phyloP scores from a whole-genome alignment of 1,140 invertebrate genomes.

The Bombus pascuorum region DNA sequence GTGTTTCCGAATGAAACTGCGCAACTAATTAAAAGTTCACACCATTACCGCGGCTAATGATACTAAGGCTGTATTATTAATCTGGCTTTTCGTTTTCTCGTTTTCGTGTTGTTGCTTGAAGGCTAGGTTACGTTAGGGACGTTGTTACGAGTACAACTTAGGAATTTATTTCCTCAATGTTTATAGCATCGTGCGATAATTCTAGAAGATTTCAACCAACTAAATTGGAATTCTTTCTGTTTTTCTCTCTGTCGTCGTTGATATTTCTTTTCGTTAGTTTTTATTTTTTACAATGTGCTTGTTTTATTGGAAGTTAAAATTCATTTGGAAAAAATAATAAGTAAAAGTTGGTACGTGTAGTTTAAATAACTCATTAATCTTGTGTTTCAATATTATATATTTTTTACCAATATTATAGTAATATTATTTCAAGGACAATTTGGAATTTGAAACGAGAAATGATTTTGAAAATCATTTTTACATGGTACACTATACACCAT shows the following conservation, averaged over 20 bases:
- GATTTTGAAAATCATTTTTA: neutral
- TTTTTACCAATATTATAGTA: too few relatives aligned
- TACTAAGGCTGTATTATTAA: slow-evolving; percentile 82
- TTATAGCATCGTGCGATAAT: neutral
- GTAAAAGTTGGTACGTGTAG: too few relatives aligned
- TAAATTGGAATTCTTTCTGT: slow-evolving; percentile 27
- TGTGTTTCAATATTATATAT: too few relatives aligned
- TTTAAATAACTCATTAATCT: too few relatives aligned
- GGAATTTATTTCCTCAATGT: neutral
- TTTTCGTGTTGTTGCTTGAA: neutral
- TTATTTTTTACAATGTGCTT: too few relatives aligned
- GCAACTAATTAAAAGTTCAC: slow-evolving; percentile 82
- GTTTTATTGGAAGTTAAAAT: too few relatives aligned
- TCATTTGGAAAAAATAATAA: too few relatives aligned
- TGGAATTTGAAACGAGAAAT: neutral
- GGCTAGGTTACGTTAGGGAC: neutral
- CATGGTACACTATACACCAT: neutral
- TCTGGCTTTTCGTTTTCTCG: slow-evolving; percentile 50
- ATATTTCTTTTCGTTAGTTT: neutral
- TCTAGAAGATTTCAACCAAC: neutral
- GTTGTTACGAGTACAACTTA: slow-evolving; percentile 15
- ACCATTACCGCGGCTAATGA: slow-evolving; percentile 80
- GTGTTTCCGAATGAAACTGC: slow-evolving; percentile 80
- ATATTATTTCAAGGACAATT: too few relatives aligned
- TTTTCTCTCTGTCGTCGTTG: neutral